phyloP scores from a whole-genome alignment of 1,140 invertebrate species.

The Panulirus ornatus region DNA sequence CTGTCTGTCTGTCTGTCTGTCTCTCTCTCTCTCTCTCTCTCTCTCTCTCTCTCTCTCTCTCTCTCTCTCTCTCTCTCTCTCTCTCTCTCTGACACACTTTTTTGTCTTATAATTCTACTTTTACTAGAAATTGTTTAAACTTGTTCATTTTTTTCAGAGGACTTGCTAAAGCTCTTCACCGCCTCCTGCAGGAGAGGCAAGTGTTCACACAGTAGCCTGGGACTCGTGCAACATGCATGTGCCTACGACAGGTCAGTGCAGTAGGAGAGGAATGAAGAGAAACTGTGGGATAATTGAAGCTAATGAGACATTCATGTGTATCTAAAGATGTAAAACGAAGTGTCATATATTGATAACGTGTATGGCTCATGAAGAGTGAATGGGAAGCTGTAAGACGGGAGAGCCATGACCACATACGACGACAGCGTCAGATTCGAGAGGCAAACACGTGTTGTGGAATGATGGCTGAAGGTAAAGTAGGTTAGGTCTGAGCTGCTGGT shows the following conservation, averaged over 20 bases:
- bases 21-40: constrained; percentile 22
- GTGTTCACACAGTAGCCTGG: neutral
- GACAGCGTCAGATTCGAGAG: no score
- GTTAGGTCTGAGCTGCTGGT: no score
- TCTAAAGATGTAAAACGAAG: no score
- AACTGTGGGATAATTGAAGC: no score
- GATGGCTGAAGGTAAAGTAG: no score
- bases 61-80: constrained; percentile 7
- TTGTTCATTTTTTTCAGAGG: neutral
- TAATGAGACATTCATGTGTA: no score
- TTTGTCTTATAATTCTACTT: neutral
- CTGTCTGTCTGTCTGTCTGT: constrained; percentile 7
- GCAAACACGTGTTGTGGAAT: no score
- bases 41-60: neutral
- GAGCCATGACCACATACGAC: no score
- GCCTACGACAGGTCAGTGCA: neutral
- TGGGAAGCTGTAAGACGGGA: no score
- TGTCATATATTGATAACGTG: no score
- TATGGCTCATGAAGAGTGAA: no score
- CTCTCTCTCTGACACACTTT: neutral
- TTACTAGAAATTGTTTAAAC: neutral
- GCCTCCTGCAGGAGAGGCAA: neutral
- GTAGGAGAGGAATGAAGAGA: no score
- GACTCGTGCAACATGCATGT: neutral
- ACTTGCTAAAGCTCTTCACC: neutral